Base-by-base conservation (phyloP, 2,888 invertebrate species). In the Venusia cambrica region DNA sequence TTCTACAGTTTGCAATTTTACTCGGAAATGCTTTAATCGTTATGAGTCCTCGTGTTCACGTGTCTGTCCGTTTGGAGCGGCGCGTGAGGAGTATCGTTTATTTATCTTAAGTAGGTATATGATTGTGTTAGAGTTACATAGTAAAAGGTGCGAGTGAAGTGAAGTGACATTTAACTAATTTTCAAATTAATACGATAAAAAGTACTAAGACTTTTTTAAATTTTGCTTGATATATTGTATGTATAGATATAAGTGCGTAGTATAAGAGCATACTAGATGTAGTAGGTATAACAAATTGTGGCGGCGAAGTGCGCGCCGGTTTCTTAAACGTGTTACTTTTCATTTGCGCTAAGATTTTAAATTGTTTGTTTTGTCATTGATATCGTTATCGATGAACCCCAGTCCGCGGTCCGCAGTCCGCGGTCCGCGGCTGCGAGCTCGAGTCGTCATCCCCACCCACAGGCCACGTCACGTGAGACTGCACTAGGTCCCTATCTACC, bases 101-200 rank as follows among this genome's bases (percentile, higher is more conserved):
- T 72, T 78, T 74, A n/a, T n/a, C n/a, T n/a, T n/a, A n/a, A n/a
- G n/a, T n/a, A n/a, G n/a, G n/a, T 68, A 57, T 76, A 65, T 67
- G 72, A 71, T 73, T 74, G 76, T 79, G 77, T 81, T 78, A 62
- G 60, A 52, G 66, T 64, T 50, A 59, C 65, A 61, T 64, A 57
- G 48, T 51, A 63, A 62, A 60, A 57, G 83, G 80, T 79, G 85
- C 76, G 79, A 79, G 81, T 80, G 84, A 71, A 73, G 80, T 81
- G 84, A 73, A 76, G 74, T 80, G 87, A 87, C 84, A 78, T 81
- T 87, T 87, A 85, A 87, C 84, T 84, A 87, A 85, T 85, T 85
- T 81, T 83, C 78, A 81, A 83, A 83, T 85, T 75, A 78, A 84
- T 81, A 80, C 61, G 72, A 76, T 76, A 74, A 77, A 64, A 80